Base-by-base conservation (phyloP, 2,797 vertebrate genomes). In the Manis pentadactyla region DNA sequence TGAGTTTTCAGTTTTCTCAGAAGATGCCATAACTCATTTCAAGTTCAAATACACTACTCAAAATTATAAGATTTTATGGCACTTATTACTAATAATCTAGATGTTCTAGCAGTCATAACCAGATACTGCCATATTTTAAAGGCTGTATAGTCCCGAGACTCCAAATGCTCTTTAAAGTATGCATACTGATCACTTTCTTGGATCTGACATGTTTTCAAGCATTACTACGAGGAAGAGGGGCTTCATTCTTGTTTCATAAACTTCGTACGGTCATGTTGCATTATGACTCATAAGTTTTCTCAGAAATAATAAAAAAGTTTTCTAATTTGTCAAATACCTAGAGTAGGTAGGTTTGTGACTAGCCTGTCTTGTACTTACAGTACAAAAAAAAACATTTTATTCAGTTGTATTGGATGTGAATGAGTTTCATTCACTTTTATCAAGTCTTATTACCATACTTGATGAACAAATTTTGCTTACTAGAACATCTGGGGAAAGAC, bases 381-480 rank as follows among this genome's bases (percentile, higher is more conserved):
- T 96, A 96, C 77, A 86, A 51, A 87, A 93, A 31, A 63, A 53
- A 87, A 82, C n/a, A 55, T 92, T 95, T 77, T 63, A 91, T 96
- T 94, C 46, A 64, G 55, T 83, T 92, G 3, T 12, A 55, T 10
- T 86, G 10, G 5, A 42, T 57, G 5, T 29, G 5, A 42, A 81
- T 82, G 95, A 7, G 55, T 83, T 42, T 92, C 88, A 66, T 90
- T 97, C 49, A 46, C 27, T 96, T 92, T 85, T 39, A 31, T 59
- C 4, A 93, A n/a, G 7, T 51, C 57, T 75, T 29, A 74, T 73
- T 96, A 74, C 19, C 19, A n/a, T 71, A 53, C 39, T 31, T 92
- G 61, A 96, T 98, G 87, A 39, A 63, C 83, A 83, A 97, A 42
- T 49, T 66, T 81, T 92, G 57, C 17, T 75, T n/a, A 96, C 90